A percentile compares a stretch with the other conserved stretches of the same genome.
Conservation (phyloP, 2,113 vertebrate genomes). For the Indri indri region DNA sequence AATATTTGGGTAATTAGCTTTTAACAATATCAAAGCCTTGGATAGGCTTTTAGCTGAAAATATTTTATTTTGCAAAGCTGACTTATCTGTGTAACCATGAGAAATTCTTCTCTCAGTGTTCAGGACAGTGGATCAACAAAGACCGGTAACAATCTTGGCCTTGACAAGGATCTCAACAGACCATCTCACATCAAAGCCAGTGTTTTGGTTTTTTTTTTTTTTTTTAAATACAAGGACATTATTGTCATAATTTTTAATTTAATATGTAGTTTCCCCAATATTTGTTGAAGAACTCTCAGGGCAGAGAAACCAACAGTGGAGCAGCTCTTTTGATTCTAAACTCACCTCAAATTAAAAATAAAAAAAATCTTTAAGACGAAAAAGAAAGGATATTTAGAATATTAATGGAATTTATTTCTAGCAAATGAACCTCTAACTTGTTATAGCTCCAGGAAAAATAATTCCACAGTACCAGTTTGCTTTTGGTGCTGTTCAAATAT, state of each 20-base stretch:
- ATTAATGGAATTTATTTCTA: neutral
- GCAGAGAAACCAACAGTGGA: neutral
- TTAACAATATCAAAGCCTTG: neutral
- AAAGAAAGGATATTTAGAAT: neutral
- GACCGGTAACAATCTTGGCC: neutral
- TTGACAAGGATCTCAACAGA: neutral
- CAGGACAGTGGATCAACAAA: neutral
- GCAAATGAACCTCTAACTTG: neutral
- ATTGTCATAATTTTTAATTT: neutral
- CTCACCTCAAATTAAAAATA: neutral
- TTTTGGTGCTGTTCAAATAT: neutral
- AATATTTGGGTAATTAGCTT: neutral
- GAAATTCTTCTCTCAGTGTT: neutral
- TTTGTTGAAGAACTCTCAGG: neutral
- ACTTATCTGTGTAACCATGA: neutral
- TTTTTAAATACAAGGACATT: neutral
- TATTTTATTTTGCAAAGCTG: slow-evolving; percentile 33
- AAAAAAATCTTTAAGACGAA: neutral
- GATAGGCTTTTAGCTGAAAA: neutral
- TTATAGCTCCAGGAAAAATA: neutral
- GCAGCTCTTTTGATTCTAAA: neutral
- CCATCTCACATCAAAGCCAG: neutral
- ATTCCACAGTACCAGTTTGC: neutral
- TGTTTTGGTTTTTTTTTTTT: neutral
- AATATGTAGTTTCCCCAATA: neutral